Percentiles rank a stretch among this genome's conserved stretches.
Conservation (phyloP, 2,888 invertebrate species). For the Cerceris ruficornis region DNA sequence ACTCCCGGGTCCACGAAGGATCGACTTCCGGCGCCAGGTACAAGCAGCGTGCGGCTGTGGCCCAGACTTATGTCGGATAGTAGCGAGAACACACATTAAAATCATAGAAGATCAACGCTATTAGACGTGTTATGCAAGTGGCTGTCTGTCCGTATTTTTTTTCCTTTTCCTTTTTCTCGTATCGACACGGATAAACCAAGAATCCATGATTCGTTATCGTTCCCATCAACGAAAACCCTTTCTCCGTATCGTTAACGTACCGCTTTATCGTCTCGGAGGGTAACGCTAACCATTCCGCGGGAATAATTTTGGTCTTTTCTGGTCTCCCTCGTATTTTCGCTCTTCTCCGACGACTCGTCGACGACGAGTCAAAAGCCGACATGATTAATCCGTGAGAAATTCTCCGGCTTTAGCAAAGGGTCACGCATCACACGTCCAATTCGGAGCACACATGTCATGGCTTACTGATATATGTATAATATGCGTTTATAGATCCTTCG, state of each 20-base stretch:
- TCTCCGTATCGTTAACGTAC: neutral
- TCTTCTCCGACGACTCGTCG: too few relatives aligned
- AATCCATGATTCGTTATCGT: too few relatives aligned
- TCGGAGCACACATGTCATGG: slow-evolving; percentile 60
- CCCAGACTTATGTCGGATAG: slow-evolving; percentile 69
- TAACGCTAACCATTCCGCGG: neutral
- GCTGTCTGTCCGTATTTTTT: slow-evolving; percentile 30
- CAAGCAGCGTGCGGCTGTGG: slow-evolving; percentile 52
- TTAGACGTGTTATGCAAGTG: slow-evolving; percentile 54
- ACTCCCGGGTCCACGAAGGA: slow-evolving; percentile 19
- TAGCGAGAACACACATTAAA: slow-evolving; percentile 76
- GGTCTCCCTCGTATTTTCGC: too few relatives aligned
- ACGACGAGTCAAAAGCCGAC: too few relatives aligned
- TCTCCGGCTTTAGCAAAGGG: slow-evolving; percentile 53
- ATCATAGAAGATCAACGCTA: slow-evolving; percentile 72
- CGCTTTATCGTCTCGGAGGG: neutral
- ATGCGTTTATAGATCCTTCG: slow-evolving; percentile 45
- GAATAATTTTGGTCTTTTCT: too few relatives aligned
- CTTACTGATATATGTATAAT: slow-evolving; percentile 55
- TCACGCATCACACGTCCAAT: slow-evolving; percentile 58
- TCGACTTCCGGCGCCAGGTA: slow-evolving; percentile 53
- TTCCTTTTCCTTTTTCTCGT: slow-evolving; percentile 29
- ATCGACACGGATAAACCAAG: slow-evolving; percentile 4
- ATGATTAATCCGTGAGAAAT: slow-evolving; percentile 13
- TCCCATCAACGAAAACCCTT: neutral